Base-by-base conservation (phyloP, 2,113 vertebrate species). In the Hucho hucho region DNA sequence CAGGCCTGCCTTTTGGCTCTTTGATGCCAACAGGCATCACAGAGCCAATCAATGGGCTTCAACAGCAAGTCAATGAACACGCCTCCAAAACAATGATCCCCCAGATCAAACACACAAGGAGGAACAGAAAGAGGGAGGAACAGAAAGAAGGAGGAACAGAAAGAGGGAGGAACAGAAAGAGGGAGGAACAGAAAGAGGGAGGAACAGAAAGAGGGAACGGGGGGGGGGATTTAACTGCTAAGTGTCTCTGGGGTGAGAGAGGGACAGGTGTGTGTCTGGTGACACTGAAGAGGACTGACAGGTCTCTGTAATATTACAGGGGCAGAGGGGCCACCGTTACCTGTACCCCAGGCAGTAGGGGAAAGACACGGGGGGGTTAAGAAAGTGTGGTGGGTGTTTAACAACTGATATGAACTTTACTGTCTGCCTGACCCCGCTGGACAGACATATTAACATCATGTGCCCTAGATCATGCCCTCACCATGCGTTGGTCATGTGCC, bases 11-110 rank as follows among this genome's bases (percentile, higher is more conserved):
- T 67, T 69, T 25, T 29, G 28, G 20, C 5, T 61, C 69, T 65
- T 46, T 64, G 24, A 4, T 84, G 69, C 4, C 67, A 77, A 70
- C 79, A 64, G 43, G 79, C 70, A 47, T 76, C 67, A 74, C 56
- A 53, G 49, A 77, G 73, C 25, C 13, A 4, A 85, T 89, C 83
- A 79, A 88, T 89, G 76, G 14, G 28, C 67, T 80, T 80, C 81
- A 74, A 66, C 82, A 79, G 77, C 37, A 78, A 13, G 70, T 89
- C 87, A 65, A 89, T 88, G 77, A 77, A 18, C 47, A 53, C 47
- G 14, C 47, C 13, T 53, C 47, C 47, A 9, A 4, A 53, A 56
- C 72, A 72, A 77, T 66, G 77, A 84, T 49, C 24, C 3, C 25
- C 25, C 24, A 67, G 25, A 49, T 80, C 73, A 66, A 59, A 76